Evolutionary conservation across 2,888 invertebrate genomes (phyloP).

Genomic region (Drosophila ezoana): DNA sequence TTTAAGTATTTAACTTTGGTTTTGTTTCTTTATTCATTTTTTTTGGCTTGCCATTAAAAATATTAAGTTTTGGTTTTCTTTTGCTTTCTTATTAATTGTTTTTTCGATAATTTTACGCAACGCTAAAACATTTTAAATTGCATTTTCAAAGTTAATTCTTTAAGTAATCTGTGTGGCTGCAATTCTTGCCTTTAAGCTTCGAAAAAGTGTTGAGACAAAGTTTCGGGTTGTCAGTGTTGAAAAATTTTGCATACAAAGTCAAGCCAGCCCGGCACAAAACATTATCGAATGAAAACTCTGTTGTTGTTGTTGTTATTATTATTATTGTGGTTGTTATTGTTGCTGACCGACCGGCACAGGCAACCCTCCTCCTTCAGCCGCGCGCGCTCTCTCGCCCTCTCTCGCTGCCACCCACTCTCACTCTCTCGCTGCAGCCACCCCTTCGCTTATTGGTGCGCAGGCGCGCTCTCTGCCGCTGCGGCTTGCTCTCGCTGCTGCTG

Average conservation of each 20-base stretch:
- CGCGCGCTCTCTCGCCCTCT: background rate
- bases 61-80: constrained; percentile 26
- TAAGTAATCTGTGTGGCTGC: constrained; percentile 35
- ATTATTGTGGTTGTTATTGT: constrained; percentile 7
- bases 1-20: constrained; percentile 32
- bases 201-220: constrained; percentile 67
- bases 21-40: constrained; percentile 7
- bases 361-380: constrained; percentile 38
- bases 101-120: constrained; percentile 60
- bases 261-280: constrained; percentile 49
- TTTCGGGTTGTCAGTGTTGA: constrained; percentile 63
- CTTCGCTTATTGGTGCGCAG: constrained; percentile 25
- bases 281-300: constrained; percentile 54
- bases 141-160: constrained; percentile 74
- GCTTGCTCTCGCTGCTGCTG: constrained; percentile 17
- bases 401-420: background rate
- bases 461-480: constrained; percentile 24
- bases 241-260: constrained; percentile 62
- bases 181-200: constrained; percentile 53
- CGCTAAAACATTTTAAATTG: constrained; percentile 81
- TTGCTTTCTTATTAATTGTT: constrained; percentile 30
- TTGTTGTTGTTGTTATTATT: constrained; percentile 30
- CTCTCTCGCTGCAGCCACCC: constrained; percentile 18
- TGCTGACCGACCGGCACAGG: constrained; percentile 54
- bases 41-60: constrained; percentile 44